A percentile compares a stretch with the other conserved stretches of the same genome.
phyloP scores from a whole-genome alignment of 2,797 vertebrate species.

The Sciurus carolinensis region DNA sequence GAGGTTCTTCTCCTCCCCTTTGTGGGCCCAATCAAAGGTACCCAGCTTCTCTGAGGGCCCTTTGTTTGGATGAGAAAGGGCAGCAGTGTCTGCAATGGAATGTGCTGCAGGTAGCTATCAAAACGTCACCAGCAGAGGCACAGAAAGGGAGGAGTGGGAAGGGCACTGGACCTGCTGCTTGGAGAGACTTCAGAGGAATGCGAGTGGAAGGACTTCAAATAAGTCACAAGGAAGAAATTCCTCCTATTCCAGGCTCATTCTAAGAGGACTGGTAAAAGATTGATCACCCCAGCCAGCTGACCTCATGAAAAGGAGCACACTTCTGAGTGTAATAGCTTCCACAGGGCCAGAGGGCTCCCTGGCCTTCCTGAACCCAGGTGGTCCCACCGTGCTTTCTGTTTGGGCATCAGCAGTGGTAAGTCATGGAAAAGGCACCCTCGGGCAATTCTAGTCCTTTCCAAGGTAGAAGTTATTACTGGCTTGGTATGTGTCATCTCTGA shows the following conservation, averaged over 20 bases:
- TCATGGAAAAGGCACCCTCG: not conserved
- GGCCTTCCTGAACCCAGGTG: not conserved
- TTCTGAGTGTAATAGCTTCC: not conserved
- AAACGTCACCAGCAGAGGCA: slow-evolving; percentile 64
- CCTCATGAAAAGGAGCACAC: not conserved
- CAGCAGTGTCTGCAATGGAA: slow-evolving; percentile 80
- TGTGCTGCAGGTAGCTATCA: slow-evolving; percentile 87
- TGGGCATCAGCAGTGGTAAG: not conserved
- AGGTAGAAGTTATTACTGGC: not conserved
- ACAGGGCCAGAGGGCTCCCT: not conserved
- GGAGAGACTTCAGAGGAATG: slow-evolving; percentile 83
- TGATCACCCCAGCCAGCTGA: not conserved
- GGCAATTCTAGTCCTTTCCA: not conserved
- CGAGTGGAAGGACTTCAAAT: slow-evolving; percentile 67
- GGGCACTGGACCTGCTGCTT: slow-evolving; percentile 73
- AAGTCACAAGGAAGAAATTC: slow-evolving; percentile 81
- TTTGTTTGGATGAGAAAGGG: slow-evolving; percentile 74
- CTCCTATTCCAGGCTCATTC: not conserved
- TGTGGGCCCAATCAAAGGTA: slow-evolving; percentile 23
- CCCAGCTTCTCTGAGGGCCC: slow-evolving; percentile 52
- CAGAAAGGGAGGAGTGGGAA: not conserved
- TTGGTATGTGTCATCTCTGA: too few relatives aligned
- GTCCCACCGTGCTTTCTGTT: not conserved
- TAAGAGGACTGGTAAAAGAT: slow-evolving; percentile 11
- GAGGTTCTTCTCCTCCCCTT: not conserved